Base-by-base conservation (phyloP, 2,797 vertebrate genomes). In the Manis crassicaudata region DNA sequence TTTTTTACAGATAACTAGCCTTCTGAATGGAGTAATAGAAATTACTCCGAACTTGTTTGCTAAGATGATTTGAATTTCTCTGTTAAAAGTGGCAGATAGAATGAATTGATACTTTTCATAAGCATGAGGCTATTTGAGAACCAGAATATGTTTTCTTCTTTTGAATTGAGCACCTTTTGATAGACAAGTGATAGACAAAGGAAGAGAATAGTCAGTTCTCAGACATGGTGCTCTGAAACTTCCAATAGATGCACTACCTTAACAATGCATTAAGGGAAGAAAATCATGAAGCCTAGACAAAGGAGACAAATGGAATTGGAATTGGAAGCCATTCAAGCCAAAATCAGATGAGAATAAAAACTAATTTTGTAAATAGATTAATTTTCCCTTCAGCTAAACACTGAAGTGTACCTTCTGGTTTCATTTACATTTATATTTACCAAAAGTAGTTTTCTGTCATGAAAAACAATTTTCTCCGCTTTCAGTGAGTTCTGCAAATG, bases 391-490 rank as follows among this genome's bases (percentile, higher is more conserved):
- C 20, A 82, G 75, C 43, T 93, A 96, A 92, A 95, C 77, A 88
- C 18, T 68, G 27, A 88, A 84, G 27, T 88, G 17, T 27, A 94
- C 67, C 79, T 97, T 93, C 60, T 92, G 79, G 43, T 95, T 97
- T 96, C 70, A 94, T 92, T 96, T 97, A 95, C 11, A 88, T 70
- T 58, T 88, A 70, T 92, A 85, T 93, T 96, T 90, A 77, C 35
- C 54, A 77, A 96, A 94, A 93, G 54, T 72, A 88, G 70, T 92
- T 96, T 96, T 96, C 18, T 92, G 20, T 84, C 77, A 90, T 79
- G 73, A 90, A 96, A 95, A 95, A 96, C 11, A 23, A 7, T 54
- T 50, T 77, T 92, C 81, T 80, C 18, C 50, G n/a, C 60, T 87
- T 96, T 68, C 21, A 88, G 35, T 80, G 23, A 96, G 96, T 92